Evolutionary conservation across 2,888 invertebrate genomes (phyloP), one percentile per base, ranked within the genome.

Genomic region (Drosophila infuscata): DNA sequence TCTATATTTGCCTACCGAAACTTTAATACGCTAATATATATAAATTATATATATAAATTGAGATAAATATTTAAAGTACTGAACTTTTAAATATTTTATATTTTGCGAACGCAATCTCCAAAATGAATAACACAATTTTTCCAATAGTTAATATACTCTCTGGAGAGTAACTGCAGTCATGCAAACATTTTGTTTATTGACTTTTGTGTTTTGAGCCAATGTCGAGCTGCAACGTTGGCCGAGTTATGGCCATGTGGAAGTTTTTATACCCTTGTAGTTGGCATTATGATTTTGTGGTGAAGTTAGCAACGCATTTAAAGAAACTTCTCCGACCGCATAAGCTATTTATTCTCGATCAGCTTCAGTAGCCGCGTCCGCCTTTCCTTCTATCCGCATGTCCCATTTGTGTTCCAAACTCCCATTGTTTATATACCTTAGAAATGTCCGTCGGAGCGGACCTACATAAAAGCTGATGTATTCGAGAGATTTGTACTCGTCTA

Each of bases 161-260:
- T 3, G 12, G 1, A 3, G n/a, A 63, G 46, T 35, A 82, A 71
- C 81, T 56, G 70, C 75, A 76, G 81, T 69, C 76, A 81, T 74
- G 81, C 65, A 74, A 69, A 81, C 76, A 79, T 82, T 82, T 74
- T 75, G 74, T 75, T 79, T 67, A 52, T 68, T 49, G 46, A 48
- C 25, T 77, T 86, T 79, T 77, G 58, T 35, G 56, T 66, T 65
- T 51, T 56, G 20, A 56, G 43, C 49, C 20, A 54, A 56, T 57
- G 63, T 54, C 49, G 41, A 64, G 66, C 61, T 70, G 66, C 76
- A 74, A 51, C 58, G 56, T 67, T 70, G 82, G 58, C 78, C 76
- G 81, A 82, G 81, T 71, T 83, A 46, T 71, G 68, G 57, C 57
- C 67, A 56, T 52, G 46, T 20, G 3, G 73, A 81, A 20, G n/a